phyloP scores from a whole-genome alignment of 2,797 vertebrate genomes.

The Labeo calbasu region DNA sequence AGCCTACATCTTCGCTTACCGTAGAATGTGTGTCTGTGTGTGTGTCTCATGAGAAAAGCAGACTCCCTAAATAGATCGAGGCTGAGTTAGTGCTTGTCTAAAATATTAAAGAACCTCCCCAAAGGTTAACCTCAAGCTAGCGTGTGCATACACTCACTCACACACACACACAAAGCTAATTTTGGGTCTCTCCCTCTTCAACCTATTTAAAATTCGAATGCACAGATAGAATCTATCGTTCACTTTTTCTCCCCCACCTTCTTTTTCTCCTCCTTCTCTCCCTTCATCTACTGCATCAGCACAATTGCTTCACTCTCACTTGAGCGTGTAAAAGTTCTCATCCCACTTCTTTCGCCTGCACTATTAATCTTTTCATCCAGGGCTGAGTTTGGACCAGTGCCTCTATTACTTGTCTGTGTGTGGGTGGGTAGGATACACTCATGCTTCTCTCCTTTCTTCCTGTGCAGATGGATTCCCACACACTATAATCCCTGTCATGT shows the following conservation, averaged over 20 bases:
- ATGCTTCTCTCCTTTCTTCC: constrained; percentile 39
- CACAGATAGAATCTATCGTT: constrained; percentile 17
- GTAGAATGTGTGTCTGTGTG: background rate
- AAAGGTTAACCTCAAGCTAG: constrained; percentile 40
- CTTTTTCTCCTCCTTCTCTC: background rate
- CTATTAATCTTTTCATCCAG: constrained; percentile 52
- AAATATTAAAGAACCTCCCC: constrained; percentile 55
- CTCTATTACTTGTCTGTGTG: constrained; percentile 20
- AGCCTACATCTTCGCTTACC: background rate
- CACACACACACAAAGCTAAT: constrained; percentile 31
- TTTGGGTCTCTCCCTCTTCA: constrained; percentile 4
- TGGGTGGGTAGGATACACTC: constrained; percentile 47
- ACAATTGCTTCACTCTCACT: constrained; percentile 27
- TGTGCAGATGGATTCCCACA: constrained; percentile 52
- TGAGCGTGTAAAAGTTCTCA: constrained; percentile 24
- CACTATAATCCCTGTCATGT: constrained; percentile 4
- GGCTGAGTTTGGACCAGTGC: constrained; percentile 48
- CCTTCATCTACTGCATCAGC: constrained; percentile 26
- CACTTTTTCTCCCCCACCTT: background rate
- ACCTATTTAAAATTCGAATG: constrained; percentile 29
- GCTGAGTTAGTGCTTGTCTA: constrained; percentile 27
- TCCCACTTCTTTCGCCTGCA: constrained; percentile 32
- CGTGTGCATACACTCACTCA: constrained; percentile 20
- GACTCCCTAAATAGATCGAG: constrained; percentile 46
- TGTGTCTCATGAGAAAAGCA: constrained; percentile 43